Percentiles rank a stretch among this genome's conserved stretches.
Conservation (phyloP, 2,113 vertebrate species). For the Argyrosomus japonicus region DNA sequence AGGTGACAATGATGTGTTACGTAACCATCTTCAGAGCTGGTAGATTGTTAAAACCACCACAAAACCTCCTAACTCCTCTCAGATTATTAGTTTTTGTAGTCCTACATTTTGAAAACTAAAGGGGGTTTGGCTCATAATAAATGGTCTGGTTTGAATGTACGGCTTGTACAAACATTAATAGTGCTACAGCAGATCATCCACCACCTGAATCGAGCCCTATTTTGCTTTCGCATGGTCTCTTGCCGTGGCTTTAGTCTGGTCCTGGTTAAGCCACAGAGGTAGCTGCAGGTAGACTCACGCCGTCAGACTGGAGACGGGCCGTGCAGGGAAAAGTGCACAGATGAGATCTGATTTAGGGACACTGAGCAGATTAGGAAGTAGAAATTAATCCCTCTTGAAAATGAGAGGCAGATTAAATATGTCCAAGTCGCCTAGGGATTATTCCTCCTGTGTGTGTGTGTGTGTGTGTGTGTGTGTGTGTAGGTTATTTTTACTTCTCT, state of each 20-base stretch:
- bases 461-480: constrained; percentile 23
- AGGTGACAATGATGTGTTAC: constrained; percentile 33
- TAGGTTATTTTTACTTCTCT: constrained; percentile 65
- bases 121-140: not conserved
- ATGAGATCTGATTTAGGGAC: constrained; percentile 74
- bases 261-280: constrained; percentile 20
- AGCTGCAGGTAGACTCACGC: constrained; percentile 31
- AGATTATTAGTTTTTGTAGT: not conserved
- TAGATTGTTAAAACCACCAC: not conserved
- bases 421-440: constrained; percentile 69
- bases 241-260: constrained; percentile 1
- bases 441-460: constrained; percentile 45
- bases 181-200: constrained; percentile 22
- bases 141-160: not conserved
- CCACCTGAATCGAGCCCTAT: not conserved
- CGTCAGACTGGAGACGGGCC: constrained; percentile 46
- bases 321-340: constrained; percentile 56
- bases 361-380: constrained; percentile 73
- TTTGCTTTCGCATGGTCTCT: constrained; percentile 1
- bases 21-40: constrained; percentile 29
- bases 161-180: not conserved
- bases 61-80: not conserved
- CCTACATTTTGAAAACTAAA: not conserved
- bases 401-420: constrained; percentile 77
- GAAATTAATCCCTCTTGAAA: constrained; percentile 78